Evolutionary conservation across 2,113 vertebrate genomes (phyloP), one percentile per base, ranked within the genome.

Genomic region (Acanthisitta chloris): DNA sequence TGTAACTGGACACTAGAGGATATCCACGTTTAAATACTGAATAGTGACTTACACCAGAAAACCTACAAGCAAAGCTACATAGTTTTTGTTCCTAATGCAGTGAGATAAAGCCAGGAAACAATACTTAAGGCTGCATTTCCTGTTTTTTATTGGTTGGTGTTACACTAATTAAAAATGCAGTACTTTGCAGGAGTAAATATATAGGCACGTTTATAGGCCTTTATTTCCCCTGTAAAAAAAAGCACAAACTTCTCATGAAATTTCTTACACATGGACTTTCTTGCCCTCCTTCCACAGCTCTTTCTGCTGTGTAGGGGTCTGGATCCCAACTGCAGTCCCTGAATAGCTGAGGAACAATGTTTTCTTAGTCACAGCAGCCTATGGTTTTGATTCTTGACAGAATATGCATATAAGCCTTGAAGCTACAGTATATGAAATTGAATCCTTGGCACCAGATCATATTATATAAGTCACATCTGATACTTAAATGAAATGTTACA

Each of bases 311-410:
- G 12, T 13, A 79, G 70, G 85, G 14, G 48, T 92, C 92, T 77
- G 46, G 40, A 88, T 66, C 46, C 25, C 78, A 76, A 54, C 23
- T 95, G 38, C n/a, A 89, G 46, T 72, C 52, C 23, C 61, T 90
- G 69, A 81, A 89, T 87, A 90, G 52, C 80, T 82, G 83, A 81
- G 81, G 34, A 93, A 88, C 69, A 93, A 48, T 62, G 31, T 96
- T 96, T 90, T 90, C 87, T 97, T 79, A 78, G 49, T 84, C 70
- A 87, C 33, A 79, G 84, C 84, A 93, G 57, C 51, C 78, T 88
- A 89, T 59, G 25, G 69, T 91, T 97, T 98, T 96, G 95, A 94
- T 91, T 97, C 87, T 86, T 97, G 81, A 95, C 87, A 89, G 89
- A 81, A 92, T 87, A 95, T 95, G 59, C 76, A 79, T 86, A 83